Percentiles rank a stretch among this genome's conserved stretches.
These are phyloP conservation scores for Capromys pilorides DNA, from an alignment of 2,797 vertebrate genomes.

Conservation along the genomic window DNA sequence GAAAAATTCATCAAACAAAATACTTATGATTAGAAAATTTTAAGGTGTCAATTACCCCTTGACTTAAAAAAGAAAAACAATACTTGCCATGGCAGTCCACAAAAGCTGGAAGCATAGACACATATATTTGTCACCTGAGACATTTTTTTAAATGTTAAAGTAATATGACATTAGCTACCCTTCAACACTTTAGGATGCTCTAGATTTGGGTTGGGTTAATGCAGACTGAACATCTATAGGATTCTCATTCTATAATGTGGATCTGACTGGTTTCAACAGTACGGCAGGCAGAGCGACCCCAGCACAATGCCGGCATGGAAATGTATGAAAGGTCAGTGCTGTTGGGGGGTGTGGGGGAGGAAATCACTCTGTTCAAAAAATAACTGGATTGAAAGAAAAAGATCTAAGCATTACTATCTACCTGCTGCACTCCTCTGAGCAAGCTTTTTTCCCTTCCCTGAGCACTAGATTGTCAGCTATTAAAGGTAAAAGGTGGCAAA, in stretches of 20 bases:
- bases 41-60: constrained; percentile 22
- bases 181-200: not conserved
- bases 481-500: not conserved
- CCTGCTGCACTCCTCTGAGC: not conserved
- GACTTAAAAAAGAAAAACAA: constrained; percentile 10
- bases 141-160: not conserved
- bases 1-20: constrained; percentile 37
- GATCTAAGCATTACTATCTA: not conserved
- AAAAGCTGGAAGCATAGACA: constrained; percentile 28
- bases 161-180: not conserved
- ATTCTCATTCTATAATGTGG: not conserved
- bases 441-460: not conserved
- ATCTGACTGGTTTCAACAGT: not conserved
- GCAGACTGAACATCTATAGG: not conserved
- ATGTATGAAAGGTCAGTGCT: not conserved
- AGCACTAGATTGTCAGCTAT: not conserved
- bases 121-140: not conserved
- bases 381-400: not conserved
- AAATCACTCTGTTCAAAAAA: not conserved
- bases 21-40: not conserved
- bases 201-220: not conserved
- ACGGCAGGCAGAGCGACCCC: not conserved
- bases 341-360: rapidly evolving
- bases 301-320: no score
- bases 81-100: not conserved